These are phyloP conservation scores for Pardosa pseudoannulata DNA, from an alignment of 2,888 invertebrate species.

Conservation along the genomic window DNA sequence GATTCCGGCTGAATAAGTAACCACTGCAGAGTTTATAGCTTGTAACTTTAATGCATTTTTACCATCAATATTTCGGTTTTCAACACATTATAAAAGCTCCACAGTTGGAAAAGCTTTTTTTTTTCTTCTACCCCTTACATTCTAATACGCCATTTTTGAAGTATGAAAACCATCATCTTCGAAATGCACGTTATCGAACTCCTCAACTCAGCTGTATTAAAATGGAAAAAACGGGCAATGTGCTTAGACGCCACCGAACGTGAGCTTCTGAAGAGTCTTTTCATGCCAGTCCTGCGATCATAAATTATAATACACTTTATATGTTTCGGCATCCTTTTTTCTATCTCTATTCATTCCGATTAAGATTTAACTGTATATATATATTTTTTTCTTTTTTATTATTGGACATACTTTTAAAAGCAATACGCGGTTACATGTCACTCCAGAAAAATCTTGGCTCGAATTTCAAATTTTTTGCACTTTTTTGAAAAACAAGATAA, in stretches of 20 bases:
- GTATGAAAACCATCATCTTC: neutral
- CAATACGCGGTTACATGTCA: constrained; percentile 57
- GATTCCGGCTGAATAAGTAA: no score
- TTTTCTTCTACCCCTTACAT: no score
- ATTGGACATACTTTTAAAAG: constrained; percentile 61
- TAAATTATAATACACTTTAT: constrained; percentile 69
- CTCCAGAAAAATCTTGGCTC: constrained; percentile 10
- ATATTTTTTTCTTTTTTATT: constrained; percentile 4
- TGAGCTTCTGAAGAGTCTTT: neutral
- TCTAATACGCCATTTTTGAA: neutral
- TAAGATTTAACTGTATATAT: neutral
- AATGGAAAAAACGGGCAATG: neutral
- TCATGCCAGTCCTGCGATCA: constrained; percentile 11
- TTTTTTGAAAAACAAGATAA: constrained; percentile 15
- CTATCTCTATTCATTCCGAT: neutral
- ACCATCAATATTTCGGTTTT: no score
- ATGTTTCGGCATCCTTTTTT: constrained; percentile 15
- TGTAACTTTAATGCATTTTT: no score
- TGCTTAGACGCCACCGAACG: neutral
- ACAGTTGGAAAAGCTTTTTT: no score
- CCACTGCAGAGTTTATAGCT: no score
- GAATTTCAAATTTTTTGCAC: constrained; percentile 11
- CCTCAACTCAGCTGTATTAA: neutral
- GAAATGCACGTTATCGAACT: neutral
- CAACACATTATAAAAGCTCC: no score